These are phyloP conservation scores for Pilophorus perplexus DNA, from an alignment of 2,888 invertebrate species.

Conservation along the genomic window DNA sequence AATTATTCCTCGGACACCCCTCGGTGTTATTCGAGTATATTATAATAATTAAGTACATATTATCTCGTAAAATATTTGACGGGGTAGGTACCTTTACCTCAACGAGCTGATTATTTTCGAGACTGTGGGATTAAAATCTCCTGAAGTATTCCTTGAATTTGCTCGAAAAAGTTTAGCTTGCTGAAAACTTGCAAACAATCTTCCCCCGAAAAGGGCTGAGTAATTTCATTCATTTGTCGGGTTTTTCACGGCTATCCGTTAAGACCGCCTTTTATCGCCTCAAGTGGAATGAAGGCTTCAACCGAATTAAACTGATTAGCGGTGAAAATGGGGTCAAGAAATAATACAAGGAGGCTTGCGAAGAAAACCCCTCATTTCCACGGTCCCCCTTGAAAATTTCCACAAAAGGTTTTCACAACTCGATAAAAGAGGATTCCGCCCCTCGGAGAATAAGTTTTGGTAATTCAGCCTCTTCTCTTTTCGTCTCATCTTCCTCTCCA, in stretches of 20 bases:
- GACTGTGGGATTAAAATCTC: too few relatives aligned
- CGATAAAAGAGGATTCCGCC: constrained; percentile 4
- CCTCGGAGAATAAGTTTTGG: constrained; percentile 15
- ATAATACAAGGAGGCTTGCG: constrained; percentile 28
- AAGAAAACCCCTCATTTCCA: background rate
- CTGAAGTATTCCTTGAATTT: too few relatives aligned
- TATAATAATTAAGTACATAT: too few relatives aligned
- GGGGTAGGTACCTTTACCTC: too few relatives aligned
- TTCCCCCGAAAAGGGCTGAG: background rate
- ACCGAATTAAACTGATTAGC: constrained; percentile 21
- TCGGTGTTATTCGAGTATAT: too few relatives aligned
- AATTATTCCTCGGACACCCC: too few relatives aligned
- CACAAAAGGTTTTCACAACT: constrained; percentile 17
- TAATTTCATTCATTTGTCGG: constrained; percentile 2
- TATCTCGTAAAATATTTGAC: too few relatives aligned
- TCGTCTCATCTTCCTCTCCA: too few relatives aligned
- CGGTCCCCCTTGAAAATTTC: background rate
- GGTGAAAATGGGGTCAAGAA: constrained; percentile 21
- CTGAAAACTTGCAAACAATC: too few relatives aligned
- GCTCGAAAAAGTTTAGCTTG: too few relatives aligned
- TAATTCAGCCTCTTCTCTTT: constrained; percentile 16
- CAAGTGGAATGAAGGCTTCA: constrained; percentile 14
- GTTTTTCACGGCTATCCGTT: background rate
- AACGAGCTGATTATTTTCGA: too few relatives aligned
- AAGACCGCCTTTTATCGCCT: background rate